These are phyloP conservation scores for Musca vetustissima DNA, from an alignment of 1,140 invertebrate species.

Conservation along the genomic window DNA sequence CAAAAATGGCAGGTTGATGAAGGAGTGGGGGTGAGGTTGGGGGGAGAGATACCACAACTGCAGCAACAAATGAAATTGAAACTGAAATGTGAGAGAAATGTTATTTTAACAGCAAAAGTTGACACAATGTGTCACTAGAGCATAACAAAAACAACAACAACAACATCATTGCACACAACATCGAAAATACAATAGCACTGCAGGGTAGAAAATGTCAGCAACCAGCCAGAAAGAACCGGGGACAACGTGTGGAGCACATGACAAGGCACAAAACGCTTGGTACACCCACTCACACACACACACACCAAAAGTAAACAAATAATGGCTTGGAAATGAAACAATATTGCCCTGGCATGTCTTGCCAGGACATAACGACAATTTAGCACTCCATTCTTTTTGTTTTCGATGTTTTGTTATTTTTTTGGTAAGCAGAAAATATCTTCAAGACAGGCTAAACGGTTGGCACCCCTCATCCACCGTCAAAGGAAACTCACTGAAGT, in stretches of 20 bases:
- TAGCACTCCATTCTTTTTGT: background rate
- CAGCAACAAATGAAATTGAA: background rate
- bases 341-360: background rate
- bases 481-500: no score
- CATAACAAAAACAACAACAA: background rate
- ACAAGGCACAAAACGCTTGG: no score
- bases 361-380: background rate
- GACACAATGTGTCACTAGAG: conserved; percentile 1
- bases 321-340: background rate
- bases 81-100: background rate
- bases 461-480: background rate
- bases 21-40: background rate
- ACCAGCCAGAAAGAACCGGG: background rate
- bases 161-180: no score
- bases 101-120: background rate
- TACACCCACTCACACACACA: no score
- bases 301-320: background rate
- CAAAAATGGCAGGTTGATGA: background rate
- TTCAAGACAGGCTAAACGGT: background rate
- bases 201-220: background rate
- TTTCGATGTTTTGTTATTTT: background rate
- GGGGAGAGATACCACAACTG: no score
- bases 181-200: no score
- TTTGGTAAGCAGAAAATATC: background rate
- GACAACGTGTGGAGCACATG: no score